A percentile compares a stretch with the other conserved stretches of the same genome.
These are phyloP conservation scores for Atherinomorus stipes DNA, from an alignment of 2,113 vertebrate species.

Conservation along the genomic window DNA sequence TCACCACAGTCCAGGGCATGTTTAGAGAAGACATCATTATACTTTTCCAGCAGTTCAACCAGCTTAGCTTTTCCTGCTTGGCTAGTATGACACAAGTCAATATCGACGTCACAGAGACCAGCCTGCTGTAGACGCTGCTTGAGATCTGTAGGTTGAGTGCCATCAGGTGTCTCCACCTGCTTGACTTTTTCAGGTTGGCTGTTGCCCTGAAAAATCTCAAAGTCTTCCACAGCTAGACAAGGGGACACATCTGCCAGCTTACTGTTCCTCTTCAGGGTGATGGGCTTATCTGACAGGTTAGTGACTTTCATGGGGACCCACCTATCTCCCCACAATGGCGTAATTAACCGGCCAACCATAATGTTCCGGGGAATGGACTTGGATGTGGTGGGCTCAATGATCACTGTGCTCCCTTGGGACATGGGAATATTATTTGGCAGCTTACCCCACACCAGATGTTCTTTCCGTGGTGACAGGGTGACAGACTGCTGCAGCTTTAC, in stretches of 20 bases:
- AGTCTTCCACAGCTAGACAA: constrained; percentile 26
- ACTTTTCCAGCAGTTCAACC: constrained; percentile 1
- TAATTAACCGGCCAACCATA: neutral
- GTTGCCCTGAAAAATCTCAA: constrained; percentile 16
- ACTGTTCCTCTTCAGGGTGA: constrained; percentile 42
- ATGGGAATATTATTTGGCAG: neutral
- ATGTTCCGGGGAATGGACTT: constrained; percentile 13
- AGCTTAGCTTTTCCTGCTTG: neutral
- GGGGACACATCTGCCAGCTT: constrained; percentile 51
- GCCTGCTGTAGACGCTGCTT: neutral
- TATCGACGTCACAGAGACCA: constrained; percentile 10
- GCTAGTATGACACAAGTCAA: neutral
- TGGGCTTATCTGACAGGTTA: constrained; percentile 17
- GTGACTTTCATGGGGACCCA: constrained; percentile 44
- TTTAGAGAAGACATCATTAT: too few relatives aligned
- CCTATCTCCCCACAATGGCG: constrained; percentile 31
- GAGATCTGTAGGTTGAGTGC: neutral
- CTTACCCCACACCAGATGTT: constrained; percentile 54
- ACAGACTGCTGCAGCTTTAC: constrained; percentile 13
- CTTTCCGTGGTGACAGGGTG: neutral
- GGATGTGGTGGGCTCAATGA: constrained; percentile 20
- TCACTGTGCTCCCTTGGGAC: constrained; percentile 22
- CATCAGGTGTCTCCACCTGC: neutral
- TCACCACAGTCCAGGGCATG: too few relatives aligned
- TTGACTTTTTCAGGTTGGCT: neutral